Conservation (phyloP, 2,797 vertebrate species). For the Neoniphon sammara region DNA sequence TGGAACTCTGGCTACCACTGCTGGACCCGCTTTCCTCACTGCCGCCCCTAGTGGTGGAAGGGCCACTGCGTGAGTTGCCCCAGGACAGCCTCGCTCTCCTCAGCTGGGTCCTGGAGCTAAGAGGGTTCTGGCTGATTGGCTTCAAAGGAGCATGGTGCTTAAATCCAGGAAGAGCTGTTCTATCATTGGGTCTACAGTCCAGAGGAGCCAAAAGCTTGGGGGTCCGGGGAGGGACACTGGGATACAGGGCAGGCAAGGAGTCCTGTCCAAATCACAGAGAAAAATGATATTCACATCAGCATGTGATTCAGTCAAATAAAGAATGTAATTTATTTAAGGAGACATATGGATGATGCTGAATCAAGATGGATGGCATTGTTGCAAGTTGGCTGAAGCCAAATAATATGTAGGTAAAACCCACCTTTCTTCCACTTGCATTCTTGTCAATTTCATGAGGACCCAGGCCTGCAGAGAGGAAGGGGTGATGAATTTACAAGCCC, state of each 20-base stretch:
- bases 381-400: slow-evolving; percentile 3
- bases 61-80: slow-evolving; percentile 28
- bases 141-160: slow-evolving; percentile 67
- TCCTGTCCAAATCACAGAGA: slow-evolving; percentile 46
- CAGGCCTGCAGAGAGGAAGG: slow-evolving; percentile 71
- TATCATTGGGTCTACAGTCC: slow-evolving; percentile 47
- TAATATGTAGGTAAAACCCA: slow-evolving; percentile 26
- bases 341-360: not conserved
- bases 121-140: slow-evolving; percentile 64
- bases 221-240: slow-evolving; percentile 48
- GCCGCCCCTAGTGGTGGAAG: slow-evolving; percentile 50
- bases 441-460: slow-evolving; percentile 56
- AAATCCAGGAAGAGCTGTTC: slow-evolving; percentile 37
- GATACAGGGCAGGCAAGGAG: slow-evolving; percentile 37
- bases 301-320: not conserved
- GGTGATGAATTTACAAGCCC: not conserved
- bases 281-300: not conserved
- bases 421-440: slow-evolving; percentile 63
- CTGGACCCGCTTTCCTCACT: slow-evolving; percentile 78
- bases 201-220: slow-evolving; percentile 79
- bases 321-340: not conserved
- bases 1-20: slow-evolving; percentile 77
- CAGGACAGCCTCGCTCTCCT: slow-evolving; percentile 57
- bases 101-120: slow-evolving; percentile 47
- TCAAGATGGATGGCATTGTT: not conserved